Evolutionary conservation across 1,140 invertebrate genomes (phyloP).

Genomic region (Chrysomallon squamiferum): DNA sequence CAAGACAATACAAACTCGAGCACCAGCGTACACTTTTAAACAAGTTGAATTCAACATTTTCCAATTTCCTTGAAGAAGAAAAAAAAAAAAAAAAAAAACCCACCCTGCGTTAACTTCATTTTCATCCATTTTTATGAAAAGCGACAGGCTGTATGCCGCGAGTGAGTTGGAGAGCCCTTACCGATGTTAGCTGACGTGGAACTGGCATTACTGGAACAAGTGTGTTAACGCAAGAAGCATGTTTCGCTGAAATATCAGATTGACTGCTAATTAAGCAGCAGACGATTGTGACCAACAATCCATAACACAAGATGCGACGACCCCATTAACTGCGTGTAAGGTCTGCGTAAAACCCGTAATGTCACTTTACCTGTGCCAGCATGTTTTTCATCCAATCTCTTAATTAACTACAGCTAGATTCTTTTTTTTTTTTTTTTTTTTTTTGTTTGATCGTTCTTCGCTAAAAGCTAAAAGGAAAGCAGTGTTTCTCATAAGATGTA

Average conservation of each 20-base stretch:
- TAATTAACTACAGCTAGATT: no score
- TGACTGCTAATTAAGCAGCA: background rate
- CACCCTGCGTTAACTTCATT: slow-evolving; percentile 7
- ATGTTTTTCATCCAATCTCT: no score
- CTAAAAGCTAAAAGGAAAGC: no score
- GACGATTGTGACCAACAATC: background rate
- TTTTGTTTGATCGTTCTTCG: no score
- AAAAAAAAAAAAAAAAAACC: no score
- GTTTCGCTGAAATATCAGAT: background rate
- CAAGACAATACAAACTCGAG: background rate
- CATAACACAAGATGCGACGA: background rate
- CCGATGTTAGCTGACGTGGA: background rate
- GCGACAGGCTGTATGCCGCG: background rate
- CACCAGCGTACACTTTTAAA: background rate
- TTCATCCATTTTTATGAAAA: slow-evolving; percentile 2
- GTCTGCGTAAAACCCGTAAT: no score
- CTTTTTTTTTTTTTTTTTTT: no score
- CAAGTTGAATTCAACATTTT: slow-evolving; percentile 4
- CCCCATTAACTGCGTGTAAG: no score
- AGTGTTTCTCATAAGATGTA: no score
- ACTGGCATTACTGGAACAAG: background rate
- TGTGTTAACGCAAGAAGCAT: slow-evolving; percentile 1
- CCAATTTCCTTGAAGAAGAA: slow-evolving; percentile 8
- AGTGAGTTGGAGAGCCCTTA: background rate
- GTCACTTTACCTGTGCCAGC: no score